Evolutionary conservation across 2,113 vertebrate species (phyloP), one percentile per base, ranked within the genome.

Genomic region (Hypanus sabinus): DNA sequence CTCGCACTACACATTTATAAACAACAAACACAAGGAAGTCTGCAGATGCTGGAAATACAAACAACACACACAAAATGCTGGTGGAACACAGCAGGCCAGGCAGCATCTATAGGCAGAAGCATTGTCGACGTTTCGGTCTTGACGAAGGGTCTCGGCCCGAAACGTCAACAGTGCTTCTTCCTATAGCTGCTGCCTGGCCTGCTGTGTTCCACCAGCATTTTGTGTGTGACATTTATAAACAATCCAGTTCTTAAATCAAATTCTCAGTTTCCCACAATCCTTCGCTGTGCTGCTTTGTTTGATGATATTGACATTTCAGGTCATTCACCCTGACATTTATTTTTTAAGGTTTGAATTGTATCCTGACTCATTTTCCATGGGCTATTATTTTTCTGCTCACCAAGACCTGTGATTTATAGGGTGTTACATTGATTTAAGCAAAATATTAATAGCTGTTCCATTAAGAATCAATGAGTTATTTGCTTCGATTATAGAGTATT

Each of bases 311-410:
- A 93, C 33, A 93, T 46, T 38, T 71, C 90, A 73, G 33, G 36
- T 73, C n/a, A 93, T 73, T 24, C 16, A 73, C 90, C 22, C 18
- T 73, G 68, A 93, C 68, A 93, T 71, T 93, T 93, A 93, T 93
- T 36, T 7, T 93, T 3, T 38, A 2, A 46, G 33, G 33, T 27
- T 93, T 70, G 68, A 73, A 93, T 73, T 93, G 71, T 10, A 73
- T 73, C 27, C 62, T 1, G 90, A 62, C n/a, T n/a, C 18, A 62
- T 65, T 14, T 65, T 73, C 68, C 33, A 22, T 24, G 12, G 33
- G 65, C 90, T 46, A 36, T 71, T 20, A 71, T 70, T 93, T 71
- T 73, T 71, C 68, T 36, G 14, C 22, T 71, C 38, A 36, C 65
- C 70, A 71, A 71, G 36, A 73, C 62, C 27, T 71, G 0, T 90